Evolutionary conservation across 2,113 vertebrate genomes (phyloP).

Genomic region (Mola mola): DNA sequence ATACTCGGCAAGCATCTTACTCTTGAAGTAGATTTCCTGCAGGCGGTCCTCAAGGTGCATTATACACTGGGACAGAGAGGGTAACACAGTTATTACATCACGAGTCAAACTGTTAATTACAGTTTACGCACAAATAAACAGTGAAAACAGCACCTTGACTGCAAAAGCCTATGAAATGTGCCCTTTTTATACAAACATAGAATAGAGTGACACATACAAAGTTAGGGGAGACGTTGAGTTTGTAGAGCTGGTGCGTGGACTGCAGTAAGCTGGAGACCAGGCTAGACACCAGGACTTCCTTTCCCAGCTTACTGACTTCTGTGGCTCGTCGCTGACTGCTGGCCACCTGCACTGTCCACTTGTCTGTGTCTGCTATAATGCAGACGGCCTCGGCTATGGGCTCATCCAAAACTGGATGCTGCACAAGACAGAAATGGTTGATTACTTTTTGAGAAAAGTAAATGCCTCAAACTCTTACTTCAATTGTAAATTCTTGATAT

Average conservation of each 20-base stretch:
- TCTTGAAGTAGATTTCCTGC: conserved; percentile 98
- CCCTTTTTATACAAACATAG: no score
- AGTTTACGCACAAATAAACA: neutral
- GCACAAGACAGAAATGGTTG: conserved; percentile 18
- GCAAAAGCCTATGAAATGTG: no score
- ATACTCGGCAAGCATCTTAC: conserved; percentile 97
- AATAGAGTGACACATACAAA: conserved; percentile 92
- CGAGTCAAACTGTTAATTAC: no score
- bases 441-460: no score
- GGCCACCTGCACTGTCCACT: conserved; percentile 97
- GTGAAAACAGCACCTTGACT: no score
- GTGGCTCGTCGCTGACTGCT: conserved; percentile 93
- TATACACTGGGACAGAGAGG: conserved; percentile 84
- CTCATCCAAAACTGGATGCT: conserved; percentile 98
- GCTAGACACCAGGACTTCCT: conserved; percentile 96
- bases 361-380: conserved; percentile 97
- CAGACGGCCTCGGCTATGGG: conserved; percentile 98
- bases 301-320: conserved; percentile 90
- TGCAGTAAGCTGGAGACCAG: conserved; percentile 93
- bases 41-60: conserved; percentile 98
- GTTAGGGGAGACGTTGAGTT: conserved; percentile 95
- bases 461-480: no score
- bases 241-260: conserved; percentile 97
- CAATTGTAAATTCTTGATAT: no score
- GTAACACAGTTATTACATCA: no score